Percentiles rank a stretch among this genome's conserved stretches.
These are phyloP conservation scores for Drosophila asahinai DNA, from an alignment of 1,140 invertebrate genomes.

Conservation along the genomic window DNA sequence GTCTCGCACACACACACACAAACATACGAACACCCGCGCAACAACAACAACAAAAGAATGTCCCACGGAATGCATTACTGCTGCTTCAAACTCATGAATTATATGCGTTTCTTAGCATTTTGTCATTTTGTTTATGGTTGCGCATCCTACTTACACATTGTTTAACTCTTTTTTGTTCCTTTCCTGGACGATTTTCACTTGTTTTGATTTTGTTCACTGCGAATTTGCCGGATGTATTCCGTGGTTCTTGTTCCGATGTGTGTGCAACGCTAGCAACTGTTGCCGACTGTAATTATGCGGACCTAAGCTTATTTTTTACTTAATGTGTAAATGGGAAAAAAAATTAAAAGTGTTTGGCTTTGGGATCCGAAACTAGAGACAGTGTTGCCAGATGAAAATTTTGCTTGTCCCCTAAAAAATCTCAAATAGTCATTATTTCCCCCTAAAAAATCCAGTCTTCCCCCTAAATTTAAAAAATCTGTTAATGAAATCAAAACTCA, in stretches of 20 bases:
- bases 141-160: slow-evolving; percentile 44
- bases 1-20: slow-evolving; percentile 34
- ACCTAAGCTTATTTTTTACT: slow-evolving; percentile 25
- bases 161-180: slow-evolving; percentile 11
- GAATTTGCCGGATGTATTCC: slow-evolving; percentile 18
- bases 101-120: background rate
- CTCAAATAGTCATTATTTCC: background rate
- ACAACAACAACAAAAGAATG: slow-evolving; percentile 43
- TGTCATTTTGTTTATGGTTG: background rate
- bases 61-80: slow-evolving; percentile 12
- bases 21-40: slow-evolving; percentile 34
- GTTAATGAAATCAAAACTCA: too few species aligned
- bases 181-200: slow-evolving; percentile 23
- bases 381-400: background rate
- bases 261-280: slow-evolving; percentile 23
- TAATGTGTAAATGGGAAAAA: slow-evolving; percentile 34
- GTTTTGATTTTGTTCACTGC: slow-evolving; percentile 32
- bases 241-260: slow-evolving; percentile 2
- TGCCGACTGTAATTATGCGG: slow-evolving; percentile 27
- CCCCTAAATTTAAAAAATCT: background rate
- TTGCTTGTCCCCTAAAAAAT: too few species aligned
- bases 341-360: slow-evolving; percentile 36
- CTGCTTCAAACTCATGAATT: slow-evolving; percentile 3
- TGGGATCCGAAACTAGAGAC: slow-evolving; percentile 23
- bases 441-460: background rate